Evolutionary conservation across 2,888 invertebrate species (phyloP), one percentile per base, ranked within the genome.

Genomic region (Lasioglossum leucozonium): DNA sequence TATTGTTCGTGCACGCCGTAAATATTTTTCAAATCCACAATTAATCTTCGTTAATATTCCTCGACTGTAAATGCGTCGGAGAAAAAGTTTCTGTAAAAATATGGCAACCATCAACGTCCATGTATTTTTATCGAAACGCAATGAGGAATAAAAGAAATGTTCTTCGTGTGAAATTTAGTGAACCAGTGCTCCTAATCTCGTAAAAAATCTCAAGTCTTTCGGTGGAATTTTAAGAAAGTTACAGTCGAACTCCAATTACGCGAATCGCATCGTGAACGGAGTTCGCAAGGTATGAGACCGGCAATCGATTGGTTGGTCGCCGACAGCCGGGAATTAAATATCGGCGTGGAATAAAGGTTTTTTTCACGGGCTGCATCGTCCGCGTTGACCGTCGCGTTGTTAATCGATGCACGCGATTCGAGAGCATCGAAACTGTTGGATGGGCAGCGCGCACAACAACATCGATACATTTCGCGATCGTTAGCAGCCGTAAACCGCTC

Each of bases 401-500:
- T 62, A 62, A 62, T 67, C 37, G 67, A 40, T 37, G 22, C 37
- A 30, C 40, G 74, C 42, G 74, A 10, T 30, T 37, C 42, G 16
- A 26, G 42, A 58, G 62, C 37, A n/a, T 44, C 65, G 51, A 30
- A 51, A 71, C 26, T 55, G n/a, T 40, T 11, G 47, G 74, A 77
- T 58, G 55, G 16, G 78, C 34, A 67, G 37, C 67, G 37, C 37
- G 51, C 22, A 34, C 40, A 67, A 67, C 62, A 58, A 73, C 62
- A 74, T 40, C 30, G 81, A 77, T 75, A 77, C 62, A 65, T 62
- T 84, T 58, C 77, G 74, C 47, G 71, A 81, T 80, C 82, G 88
- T 89, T 86, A 81, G 81, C 62, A 65, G 65, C 18, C 65, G 84
- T 81, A 84, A 89, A 89, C 79, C 65, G 86, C 18, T 81, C 81